Conservation (phyloP, 2,113 vertebrate genomes). For the Tragulus kanchil region DNA sequence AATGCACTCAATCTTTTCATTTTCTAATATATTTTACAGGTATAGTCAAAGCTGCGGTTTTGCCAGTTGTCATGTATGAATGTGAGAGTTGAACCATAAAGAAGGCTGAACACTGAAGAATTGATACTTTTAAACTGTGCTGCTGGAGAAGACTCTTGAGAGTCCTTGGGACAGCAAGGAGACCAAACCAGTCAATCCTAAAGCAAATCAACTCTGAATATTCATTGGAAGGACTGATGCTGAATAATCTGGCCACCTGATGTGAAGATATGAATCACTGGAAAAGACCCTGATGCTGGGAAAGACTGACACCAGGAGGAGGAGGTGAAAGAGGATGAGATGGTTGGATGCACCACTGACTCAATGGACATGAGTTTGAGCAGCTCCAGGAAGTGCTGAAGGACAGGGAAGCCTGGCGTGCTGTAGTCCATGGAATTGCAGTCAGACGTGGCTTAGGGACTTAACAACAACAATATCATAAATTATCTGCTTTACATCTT, state of each 20-base stretch:
- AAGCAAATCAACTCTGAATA: background rate
- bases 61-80: background rate
- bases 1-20: background rate
- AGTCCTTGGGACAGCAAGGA: background rate
- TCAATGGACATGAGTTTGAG: background rate
- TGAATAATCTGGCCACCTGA: background rate
- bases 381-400: background rate
- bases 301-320: background rate
- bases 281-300: background rate
- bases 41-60: background rate
- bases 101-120: background rate
- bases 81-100: background rate
- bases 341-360: background rate
- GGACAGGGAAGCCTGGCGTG: background rate
- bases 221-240: background rate
- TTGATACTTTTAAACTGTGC: background rate
- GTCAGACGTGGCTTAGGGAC: background rate
- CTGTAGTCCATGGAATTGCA: background rate
- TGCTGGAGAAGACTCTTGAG: background rate
- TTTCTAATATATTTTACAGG: background rate
- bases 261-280: background rate
- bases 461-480: background rate
- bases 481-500: background rate
- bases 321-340: background rate
- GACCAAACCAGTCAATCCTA: background rate